Percentiles rank a stretch among this genome's conserved stretches.
Conservation (phyloP, 2,888 invertebrate species). For the Mythimna vitellina region DNA sequence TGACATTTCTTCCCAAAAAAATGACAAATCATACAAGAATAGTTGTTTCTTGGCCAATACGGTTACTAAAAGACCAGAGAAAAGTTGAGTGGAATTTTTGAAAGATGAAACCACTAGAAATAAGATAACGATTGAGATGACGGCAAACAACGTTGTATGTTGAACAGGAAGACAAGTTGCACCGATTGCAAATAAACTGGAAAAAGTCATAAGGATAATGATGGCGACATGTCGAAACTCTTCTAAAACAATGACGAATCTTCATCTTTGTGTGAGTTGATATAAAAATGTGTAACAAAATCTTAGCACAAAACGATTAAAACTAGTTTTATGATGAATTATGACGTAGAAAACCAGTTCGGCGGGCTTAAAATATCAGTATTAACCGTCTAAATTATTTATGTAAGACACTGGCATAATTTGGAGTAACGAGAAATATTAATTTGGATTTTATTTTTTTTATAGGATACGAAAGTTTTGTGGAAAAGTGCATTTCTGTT, state of each 20-base stretch:
- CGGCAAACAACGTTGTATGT: no score
- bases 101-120: neutral
- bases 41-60: no score
- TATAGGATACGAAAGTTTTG: neutral
- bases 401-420: neutral
- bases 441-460: neutral
- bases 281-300: constrained; percentile 16
- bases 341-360: constrained; percentile 45
- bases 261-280: neutral
- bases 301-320: constrained; percentile 26
- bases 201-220: no score
- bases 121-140: no score
- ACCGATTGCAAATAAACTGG: no score
- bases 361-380: neutral
- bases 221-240: no score
- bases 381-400: constrained; percentile 11
- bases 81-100: neutral
- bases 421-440: neutral
- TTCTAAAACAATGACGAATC: constrained; percentile 1
- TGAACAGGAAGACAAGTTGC: no score
- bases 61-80: neutral
- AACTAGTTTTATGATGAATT: constrained; percentile 31
- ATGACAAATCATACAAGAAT: no score
- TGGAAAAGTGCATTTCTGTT: neutral
- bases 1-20: neutral